Conservation (phyloP, 1,140 invertebrate species). For the Pachypeltis micranthus region DNA sequence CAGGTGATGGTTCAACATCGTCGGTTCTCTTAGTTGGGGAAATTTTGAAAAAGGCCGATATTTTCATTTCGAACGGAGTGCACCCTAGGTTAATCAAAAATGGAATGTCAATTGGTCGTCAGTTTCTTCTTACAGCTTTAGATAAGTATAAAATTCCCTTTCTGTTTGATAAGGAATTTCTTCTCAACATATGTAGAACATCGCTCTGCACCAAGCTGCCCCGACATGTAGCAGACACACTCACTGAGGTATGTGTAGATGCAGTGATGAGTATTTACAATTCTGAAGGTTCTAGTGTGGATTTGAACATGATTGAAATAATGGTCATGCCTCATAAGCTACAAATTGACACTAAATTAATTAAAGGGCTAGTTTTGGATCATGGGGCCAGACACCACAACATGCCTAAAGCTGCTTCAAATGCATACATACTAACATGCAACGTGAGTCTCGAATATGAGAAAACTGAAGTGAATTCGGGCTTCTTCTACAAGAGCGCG, state of each 20-base stretch:
- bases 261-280: conserved; percentile 28
- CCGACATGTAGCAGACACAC: conserved; percentile 69
- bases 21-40: conserved; percentile 97
- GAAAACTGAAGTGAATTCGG: conserved; percentile 95
- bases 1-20: conserved; percentile 97
- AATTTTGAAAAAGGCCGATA: conserved; percentile 91
- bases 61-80: conserved; percentile 83
- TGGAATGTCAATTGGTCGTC: conserved; percentile 84
- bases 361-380: conserved; percentile 89
- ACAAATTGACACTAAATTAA: conserved; percentile 77
- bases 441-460: conserved; percentile 99
- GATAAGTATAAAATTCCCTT: conserved; percentile 77
- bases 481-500: conserved; percentile 98
- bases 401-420: conserved; percentile 92
- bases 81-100: conserved; percentile 93
- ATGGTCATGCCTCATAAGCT: conserved; percentile 99
- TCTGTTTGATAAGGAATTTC: conserved; percentile 57
- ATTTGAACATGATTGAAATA: conserved; percentile 94
- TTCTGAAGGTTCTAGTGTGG: conserved; percentile 38
- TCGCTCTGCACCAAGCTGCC: conserved; percentile 90
- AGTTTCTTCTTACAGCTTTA: conserved; percentile 76
- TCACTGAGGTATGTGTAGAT: conserved; percentile 53
- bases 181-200: conserved; percentile 78
- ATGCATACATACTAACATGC: conserved; percentile 93
- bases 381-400: conserved; percentile 97